Conservation (phyloP, 1,140 invertebrate species). For the Spodoptera frugiperda region DNA sequence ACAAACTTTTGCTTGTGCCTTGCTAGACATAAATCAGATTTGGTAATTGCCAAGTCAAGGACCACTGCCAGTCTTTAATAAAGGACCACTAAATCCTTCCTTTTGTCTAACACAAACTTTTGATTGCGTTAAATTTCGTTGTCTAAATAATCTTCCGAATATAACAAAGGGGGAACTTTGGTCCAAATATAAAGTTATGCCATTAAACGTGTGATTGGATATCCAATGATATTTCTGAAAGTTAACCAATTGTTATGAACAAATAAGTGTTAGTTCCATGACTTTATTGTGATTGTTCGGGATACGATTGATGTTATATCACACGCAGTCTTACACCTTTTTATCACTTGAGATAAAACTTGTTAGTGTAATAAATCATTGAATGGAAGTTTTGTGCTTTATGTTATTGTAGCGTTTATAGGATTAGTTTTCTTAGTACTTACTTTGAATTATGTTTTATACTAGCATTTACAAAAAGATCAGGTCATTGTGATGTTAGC, state of each 20-base stretch:
- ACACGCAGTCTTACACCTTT: not conserved
- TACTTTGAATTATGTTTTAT: not conserved
- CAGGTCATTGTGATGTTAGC: no score
- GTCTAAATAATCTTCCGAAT: conserved; percentile 42
- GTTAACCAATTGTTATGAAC: conserved; percentile 34
- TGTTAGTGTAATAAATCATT: conserved; percentile 6
- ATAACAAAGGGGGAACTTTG: conserved; percentile 35
- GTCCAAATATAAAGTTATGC: conserved; percentile 44
- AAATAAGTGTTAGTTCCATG: conserved; percentile 41
- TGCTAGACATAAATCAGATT: no score
- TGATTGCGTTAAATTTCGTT: conserved; percentile 45
- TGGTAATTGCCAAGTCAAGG: no score
- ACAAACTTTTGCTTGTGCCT: no score
- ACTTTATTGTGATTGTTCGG: conserved; percentile 17
- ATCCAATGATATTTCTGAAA: conserved; percentile 34
- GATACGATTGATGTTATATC: not conserved
- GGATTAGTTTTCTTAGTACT: not conserved
- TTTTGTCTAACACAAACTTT: conserved; percentile 34
- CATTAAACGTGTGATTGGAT: conserved; percentile 48
- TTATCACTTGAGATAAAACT: conserved; percentile 11
- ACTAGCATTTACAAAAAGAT: no score
- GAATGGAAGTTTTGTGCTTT: not conserved
- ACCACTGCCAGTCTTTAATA: conserved; percentile 25
- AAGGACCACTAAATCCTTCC: conserved; percentile 30
- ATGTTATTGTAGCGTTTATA: not conserved